Conservation (phyloP, 2,888 invertebrate genomes). For the Limenitis camilla region DNA sequence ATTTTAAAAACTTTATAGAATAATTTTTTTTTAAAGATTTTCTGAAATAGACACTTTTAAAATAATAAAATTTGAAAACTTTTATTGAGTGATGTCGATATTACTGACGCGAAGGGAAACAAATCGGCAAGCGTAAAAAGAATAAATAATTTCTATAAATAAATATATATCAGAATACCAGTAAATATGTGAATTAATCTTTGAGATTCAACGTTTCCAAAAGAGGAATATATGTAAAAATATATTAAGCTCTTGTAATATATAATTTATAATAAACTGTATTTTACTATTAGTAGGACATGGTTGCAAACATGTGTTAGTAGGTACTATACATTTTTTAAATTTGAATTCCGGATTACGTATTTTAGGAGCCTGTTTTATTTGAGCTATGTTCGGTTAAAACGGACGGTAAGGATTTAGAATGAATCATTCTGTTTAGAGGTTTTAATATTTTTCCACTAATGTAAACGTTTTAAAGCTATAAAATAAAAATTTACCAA, state of each 20-base stretch:
- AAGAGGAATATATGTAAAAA: constrained; percentile 12
- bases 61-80: background rate
- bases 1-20: constrained; percentile 1
- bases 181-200: constrained; percentile 8
- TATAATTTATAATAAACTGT: too few species aligned
- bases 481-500: constrained; percentile 29
- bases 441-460: constrained; percentile 6
- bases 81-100: background rate
- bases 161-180: constrained; percentile 7
- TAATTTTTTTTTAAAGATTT: constrained; percentile 2
- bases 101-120: background rate
- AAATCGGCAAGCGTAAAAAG: background rate
- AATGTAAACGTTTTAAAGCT: constrained; percentile 2
- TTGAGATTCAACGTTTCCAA: constrained; percentile 1
- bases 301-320: constrained; percentile 34
- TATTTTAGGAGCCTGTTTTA: background rate
- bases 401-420: constrained; percentile 49
- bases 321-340: too few species aligned
- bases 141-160: background rate
- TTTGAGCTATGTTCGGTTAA: constrained; percentile 7
- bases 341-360: background rate
- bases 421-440: constrained; percentile 24
- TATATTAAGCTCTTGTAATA: constrained; percentile 13
- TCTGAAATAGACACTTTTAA: background rate
- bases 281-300: constrained; percentile 24